Base-by-base conservation (phyloP, 2,113 vertebrate species). In the Planiliza haematocheilus region DNA sequence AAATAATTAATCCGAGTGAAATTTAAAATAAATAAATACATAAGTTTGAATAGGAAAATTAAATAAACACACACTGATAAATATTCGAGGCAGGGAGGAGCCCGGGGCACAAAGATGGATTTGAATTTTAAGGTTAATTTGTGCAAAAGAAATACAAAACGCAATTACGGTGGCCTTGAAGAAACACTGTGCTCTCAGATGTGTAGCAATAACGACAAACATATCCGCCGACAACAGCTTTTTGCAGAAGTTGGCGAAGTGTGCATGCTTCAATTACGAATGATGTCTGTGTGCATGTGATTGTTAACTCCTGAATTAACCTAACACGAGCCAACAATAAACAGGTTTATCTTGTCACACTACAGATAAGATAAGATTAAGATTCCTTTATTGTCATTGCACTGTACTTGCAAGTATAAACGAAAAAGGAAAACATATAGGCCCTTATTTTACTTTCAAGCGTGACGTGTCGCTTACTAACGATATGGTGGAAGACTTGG, bases 121-220 rank as follows among this genome's bases (percentile, higher is more conserved):
- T 81, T 74, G 81, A 86, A 87, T 90, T 84, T 85, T 86, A 85
- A 86, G 71, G 73, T 80, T 82, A 78, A 86, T 85, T 85, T 83
- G 55, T 66, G 73, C 55, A 70, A 74, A 81, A 76, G 56, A 60
- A 86, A 83, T 66, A 74, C 17, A 85, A 79, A 88, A 82, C 17
- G 72, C 52, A 80, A 81, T 76, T 63, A 71, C 51, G 13, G 37
- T 64, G 55, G 74, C 72, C 74, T 84, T 80, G 75, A 64, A 74
- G 68, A 67, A 72, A 70, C 0, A 1, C 14, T 55, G 21, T 64
- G 67, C 24, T 56, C 30, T 81, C 49, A 77, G 68, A 79, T 69
- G 60, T 62, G 58, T 53, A 34, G 36, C 57, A 79, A 84, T 66
- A 39, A 52, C 45, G 67, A 50, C 21, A 43, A 77, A 65, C 67